Evolutionary conservation across 1,140 invertebrate species (phyloP).

Genomic region (Pomacea maculata): DNA sequence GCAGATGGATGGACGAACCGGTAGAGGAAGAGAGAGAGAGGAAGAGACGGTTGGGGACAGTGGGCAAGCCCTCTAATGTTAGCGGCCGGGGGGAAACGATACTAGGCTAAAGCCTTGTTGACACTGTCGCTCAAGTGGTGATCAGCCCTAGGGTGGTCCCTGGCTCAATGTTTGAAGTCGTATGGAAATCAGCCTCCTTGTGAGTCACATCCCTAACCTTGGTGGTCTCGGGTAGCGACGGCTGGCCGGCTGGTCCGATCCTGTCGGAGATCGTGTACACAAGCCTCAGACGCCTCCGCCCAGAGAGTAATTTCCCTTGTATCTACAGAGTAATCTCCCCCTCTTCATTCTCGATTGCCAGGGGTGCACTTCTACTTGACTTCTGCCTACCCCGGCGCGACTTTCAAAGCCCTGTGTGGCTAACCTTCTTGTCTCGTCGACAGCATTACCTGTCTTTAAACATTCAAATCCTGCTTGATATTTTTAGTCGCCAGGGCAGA

Average conservation of each 20-base stretch:
- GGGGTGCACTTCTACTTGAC: no score
- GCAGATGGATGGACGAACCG: neutral
- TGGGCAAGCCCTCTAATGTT: no score
- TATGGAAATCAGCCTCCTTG: slow-evolving; percentile 14
- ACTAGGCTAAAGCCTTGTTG: no score
- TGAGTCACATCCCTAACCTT: neutral
- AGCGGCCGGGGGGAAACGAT: no score
- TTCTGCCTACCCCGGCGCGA: no score
- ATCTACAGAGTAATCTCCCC: neutral
- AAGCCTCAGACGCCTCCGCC: slow-evolving; percentile 2
- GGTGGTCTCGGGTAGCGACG: slow-evolving; percentile 2
- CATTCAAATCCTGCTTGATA: no score
- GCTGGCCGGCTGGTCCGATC: neutral
- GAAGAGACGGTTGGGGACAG: neutral
- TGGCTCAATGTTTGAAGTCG: neutral
- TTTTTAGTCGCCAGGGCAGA: no score
- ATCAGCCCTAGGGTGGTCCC: no score
- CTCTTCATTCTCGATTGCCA: neutral
- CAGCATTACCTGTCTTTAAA: no score
- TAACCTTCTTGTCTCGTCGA: no score
- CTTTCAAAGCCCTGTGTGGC: no score
- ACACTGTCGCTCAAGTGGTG: no score
- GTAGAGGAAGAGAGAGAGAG: slow-evolving; percentile 3
- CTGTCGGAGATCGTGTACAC: slow-evolving; percentile 7
- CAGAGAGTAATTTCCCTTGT: slow-evolving; percentile 12